Conservation (phyloP, 2,113 vertebrate species). For the Melanostigma gelatinosum region DNA sequence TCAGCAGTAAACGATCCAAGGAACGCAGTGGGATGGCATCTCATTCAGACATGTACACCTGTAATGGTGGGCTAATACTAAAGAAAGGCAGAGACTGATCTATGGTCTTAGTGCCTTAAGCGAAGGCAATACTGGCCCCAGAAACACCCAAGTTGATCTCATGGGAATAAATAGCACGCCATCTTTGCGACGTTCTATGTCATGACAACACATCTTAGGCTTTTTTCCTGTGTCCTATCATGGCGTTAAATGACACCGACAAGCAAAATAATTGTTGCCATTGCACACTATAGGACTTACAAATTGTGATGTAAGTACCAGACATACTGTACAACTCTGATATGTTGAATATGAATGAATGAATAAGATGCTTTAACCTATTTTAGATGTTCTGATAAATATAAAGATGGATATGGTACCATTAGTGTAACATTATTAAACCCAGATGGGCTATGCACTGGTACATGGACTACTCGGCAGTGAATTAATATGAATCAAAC, state of each 20-base stretch:
- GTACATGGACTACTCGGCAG: not conserved
- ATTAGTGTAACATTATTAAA: not conserved
- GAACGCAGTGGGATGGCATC: slow-evolving; percentile 38
- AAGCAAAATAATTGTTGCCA: too few relatives aligned
- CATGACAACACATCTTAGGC: too few relatives aligned
- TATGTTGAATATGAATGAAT: not conserved
- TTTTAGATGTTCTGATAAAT: not conserved
- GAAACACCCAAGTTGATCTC: not conserved
- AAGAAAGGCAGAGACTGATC: slow-evolving; percentile 24
- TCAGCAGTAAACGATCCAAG: slow-evolving; percentile 68
- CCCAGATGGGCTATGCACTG: not conserved
- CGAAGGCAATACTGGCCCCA: not conserved
- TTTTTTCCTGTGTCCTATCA: too few relatives aligned
- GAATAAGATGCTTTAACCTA: not conserved
- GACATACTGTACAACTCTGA: not conserved
- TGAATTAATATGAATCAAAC: not conserved
- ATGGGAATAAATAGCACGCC: not conserved
- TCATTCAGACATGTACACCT: slow-evolving; percentile 34
- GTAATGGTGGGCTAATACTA: slow-evolving; percentile 12
- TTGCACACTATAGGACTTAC: too few relatives aligned
- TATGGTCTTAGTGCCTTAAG: not conserved
- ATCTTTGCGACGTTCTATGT: not conserved
- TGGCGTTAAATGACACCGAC: too few relatives aligned
- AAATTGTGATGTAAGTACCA: not conserved
- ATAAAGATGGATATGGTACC: not conserved